Evolutionary conservation across 1,140 invertebrate species (phyloP).

Genomic region (Drosophila littoralis): DNA sequence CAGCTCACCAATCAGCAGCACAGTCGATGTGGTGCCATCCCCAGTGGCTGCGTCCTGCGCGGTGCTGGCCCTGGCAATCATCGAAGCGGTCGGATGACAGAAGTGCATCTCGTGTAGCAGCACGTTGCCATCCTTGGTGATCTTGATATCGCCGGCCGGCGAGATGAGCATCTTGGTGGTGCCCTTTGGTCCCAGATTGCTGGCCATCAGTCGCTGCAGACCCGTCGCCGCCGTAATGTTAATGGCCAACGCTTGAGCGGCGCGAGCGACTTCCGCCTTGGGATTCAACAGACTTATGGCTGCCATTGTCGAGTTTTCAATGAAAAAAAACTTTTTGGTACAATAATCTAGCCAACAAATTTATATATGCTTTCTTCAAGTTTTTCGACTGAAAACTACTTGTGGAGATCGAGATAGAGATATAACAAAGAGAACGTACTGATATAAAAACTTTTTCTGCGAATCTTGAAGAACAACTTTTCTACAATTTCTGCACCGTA

Average conservation of each 20-base stretch:
- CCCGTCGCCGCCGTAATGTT: slow-evolving; percentile 98
- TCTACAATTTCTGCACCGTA: too few relatives aligned
- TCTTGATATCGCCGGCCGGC: slow-evolving; percentile 98
- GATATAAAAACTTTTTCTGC: not conserved
- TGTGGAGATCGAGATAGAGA: too few relatives aligned
- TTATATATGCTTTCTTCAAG: not conserved
- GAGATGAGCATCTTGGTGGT: slow-evolving; percentile 99
- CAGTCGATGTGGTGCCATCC: slow-evolving; percentile 99
- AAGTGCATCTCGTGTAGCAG: slow-evolving; percentile 99
- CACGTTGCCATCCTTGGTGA: slow-evolving; percentile 99
- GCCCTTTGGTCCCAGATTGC: slow-evolving; percentile 98
- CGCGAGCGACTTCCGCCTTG: slow-evolving; percentile 98
- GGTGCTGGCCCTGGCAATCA: slow-evolving; percentile 98
- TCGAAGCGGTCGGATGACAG: slow-evolving; percentile 98
- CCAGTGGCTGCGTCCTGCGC: slow-evolving; percentile 99
- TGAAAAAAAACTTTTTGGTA: not conserved
- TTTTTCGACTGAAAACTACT: not conserved
- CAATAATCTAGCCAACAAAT: not conserved
- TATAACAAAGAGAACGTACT: too few relatives aligned
- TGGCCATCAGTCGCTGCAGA: slow-evolving; percentile 98
- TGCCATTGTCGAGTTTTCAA: slow-evolving; percentile 88
- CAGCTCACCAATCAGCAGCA: slow-evolving; percentile 97
- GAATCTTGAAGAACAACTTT: not conserved
- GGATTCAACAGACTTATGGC: slow-evolving; percentile 98
- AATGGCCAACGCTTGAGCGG: slow-evolving; percentile 96